Evolutionary conservation across 2,888 invertebrate genomes (phyloP).

Genomic region (Linnaemya vulpina): DNA sequence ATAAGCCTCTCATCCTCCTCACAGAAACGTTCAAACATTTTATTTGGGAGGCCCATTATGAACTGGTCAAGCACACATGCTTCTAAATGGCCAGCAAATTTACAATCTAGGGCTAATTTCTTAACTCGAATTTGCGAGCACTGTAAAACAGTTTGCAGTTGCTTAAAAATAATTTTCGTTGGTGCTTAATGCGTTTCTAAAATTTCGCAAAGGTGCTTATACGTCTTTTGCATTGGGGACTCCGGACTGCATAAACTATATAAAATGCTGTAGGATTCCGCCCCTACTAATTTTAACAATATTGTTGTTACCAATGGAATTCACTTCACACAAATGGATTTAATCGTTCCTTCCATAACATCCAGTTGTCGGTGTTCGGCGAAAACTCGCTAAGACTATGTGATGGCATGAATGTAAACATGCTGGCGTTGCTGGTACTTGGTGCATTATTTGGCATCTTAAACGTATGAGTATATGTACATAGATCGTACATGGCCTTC

Average conservation of each 20-base stretch:
- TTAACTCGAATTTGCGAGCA: not conserved
- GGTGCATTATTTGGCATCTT: constrained; percentile 1
- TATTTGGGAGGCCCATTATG: constrained; percentile 20
- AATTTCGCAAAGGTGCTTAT: no score
- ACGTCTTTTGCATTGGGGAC: no score
- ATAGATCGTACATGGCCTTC: no score
- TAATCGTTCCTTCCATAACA: constrained; percentile 12
- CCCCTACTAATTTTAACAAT: no score
- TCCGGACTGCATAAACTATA: no score
- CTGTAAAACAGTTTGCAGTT: constrained; percentile 31
- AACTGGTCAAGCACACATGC: constrained; percentile 23
- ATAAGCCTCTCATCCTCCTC: constrained; percentile 32
- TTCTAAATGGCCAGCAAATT: constrained; percentile 2
- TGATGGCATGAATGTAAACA: constrained; percentile 19
- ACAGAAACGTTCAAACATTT: constrained; percentile 30
- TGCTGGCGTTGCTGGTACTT: constrained; percentile 11
- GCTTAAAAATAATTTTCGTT: constrained; percentile 7
- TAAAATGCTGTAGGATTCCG: no score
- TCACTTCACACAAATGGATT: constrained; percentile 4
- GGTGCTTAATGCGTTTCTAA: not conserved
- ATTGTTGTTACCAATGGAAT: no score
- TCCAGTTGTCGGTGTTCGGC: constrained; percentile 3
- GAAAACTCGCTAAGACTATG: constrained; percentile 23
- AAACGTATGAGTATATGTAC: not conserved
- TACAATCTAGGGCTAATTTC: constrained; percentile 22